These are phyloP conservation scores for Euplagia quadripunctaria DNA, from an alignment of 2,888 invertebrate species.

Conservation along the genomic window DNA sequence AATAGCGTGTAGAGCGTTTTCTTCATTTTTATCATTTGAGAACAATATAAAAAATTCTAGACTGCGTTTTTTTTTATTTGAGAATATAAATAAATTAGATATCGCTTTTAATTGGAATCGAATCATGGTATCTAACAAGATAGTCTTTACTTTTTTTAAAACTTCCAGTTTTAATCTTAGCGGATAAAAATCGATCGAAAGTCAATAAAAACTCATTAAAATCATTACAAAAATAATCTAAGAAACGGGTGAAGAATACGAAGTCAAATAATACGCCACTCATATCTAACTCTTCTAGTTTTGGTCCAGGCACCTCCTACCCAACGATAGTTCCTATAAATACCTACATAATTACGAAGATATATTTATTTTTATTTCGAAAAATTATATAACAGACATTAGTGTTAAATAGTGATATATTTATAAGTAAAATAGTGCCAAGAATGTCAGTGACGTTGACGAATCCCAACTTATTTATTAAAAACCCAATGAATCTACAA, in stretches of 20 bases:
- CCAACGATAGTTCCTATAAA: slow-evolving; percentile 88
- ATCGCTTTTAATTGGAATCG: too few species aligned
- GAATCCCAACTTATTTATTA: slow-evolving; percentile 76
- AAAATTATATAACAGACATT: slow-evolving; percentile 70
- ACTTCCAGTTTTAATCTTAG: too few species aligned
- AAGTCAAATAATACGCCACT: background rate
- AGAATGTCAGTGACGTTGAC: slow-evolving; percentile 81
- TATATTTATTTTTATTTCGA: slow-evolving; percentile 83
- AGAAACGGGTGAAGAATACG: slow-evolving; percentile 62
- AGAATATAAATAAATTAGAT: too few species aligned
- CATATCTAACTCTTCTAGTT: slow-evolving; percentile 41
- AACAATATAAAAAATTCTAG: too few species aligned
- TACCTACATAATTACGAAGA: slow-evolving; percentile 85
- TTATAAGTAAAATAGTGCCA: slow-evolving; percentile 71
- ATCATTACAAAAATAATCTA: background rate
- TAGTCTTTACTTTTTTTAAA: too few species aligned
- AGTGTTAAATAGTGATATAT: slow-evolving; percentile 67
- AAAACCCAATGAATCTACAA: slow-evolving; percentile 78
- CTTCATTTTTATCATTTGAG: too few species aligned
- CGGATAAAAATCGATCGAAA: background rate
- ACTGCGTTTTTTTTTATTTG: too few species aligned
- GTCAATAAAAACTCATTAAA: background rate
- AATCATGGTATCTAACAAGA: too few species aligned
- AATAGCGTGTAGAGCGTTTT: too few species aligned
- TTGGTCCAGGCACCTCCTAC: slow-evolving; percentile 83